These are phyloP conservation scores for Timandra comae DNA, from an alignment of 2,888 invertebrate species.

Conservation along the genomic window DNA sequence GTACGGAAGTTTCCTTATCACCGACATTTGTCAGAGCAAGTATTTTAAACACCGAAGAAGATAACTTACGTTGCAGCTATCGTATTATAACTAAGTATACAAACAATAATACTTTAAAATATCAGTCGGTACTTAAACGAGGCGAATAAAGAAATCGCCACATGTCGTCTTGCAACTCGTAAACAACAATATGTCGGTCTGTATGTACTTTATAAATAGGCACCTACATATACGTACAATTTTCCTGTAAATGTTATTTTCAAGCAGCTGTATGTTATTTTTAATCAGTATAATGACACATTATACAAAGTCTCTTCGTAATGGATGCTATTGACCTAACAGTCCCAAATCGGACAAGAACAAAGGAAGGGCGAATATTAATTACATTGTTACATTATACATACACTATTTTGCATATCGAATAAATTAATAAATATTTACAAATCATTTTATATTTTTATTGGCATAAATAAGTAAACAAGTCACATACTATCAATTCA, in stretches of 20 bases:
- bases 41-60: too few species aligned
- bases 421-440: too few species aligned
- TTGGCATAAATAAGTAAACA: too few species aligned
- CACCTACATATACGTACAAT: conserved; percentile 3
- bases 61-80: too few species aligned
- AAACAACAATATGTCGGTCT: conserved; percentile 3
- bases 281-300: conserved; percentile 10
- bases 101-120: too few species aligned
- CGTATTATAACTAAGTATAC: too few species aligned
- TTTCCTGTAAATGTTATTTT: conserved; percentile 22
- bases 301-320: conserved; percentile 13
- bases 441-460: too few species aligned
- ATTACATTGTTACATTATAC: conserved; percentile 11
- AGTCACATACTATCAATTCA: too few species aligned
- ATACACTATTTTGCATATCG: too few species aligned
- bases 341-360: conserved; percentile 20
- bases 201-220: conserved; percentile 7
- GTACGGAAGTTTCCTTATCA: too few species aligned
- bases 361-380: conserved; percentile 16
- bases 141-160: neutral
- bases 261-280: conserved; percentile 8
- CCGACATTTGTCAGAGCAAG: too few species aligned
- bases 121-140: too few species aligned
- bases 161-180: neutral
- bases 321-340: conserved; percentile 13